These are phyloP conservation scores for Mixornis gularis DNA, from an alignment of 2,113 vertebrate species.

Conservation along the genomic window DNA sequence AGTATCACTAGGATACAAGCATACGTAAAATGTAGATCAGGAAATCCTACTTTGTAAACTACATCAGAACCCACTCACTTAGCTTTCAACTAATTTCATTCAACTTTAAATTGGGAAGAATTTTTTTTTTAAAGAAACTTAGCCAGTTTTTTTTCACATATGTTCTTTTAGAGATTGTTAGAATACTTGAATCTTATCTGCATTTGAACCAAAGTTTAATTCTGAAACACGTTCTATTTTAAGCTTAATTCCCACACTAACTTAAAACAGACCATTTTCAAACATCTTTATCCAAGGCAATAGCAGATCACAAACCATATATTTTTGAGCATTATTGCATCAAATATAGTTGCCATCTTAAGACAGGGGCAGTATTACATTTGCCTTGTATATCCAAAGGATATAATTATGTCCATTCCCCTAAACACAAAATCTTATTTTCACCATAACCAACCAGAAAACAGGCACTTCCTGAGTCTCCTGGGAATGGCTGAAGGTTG, in stretches of 20 bases:
- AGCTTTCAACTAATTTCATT: not conserved
- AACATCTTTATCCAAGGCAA: not conserved
- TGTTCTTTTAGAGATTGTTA: not conserved
- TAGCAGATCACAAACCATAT: not conserved
- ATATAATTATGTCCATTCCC: not conserved
- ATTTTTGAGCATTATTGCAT: not conserved
- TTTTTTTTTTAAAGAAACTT: not conserved
- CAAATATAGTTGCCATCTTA: not conserved
- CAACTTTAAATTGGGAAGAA: not conserved
- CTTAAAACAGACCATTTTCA: not conserved
- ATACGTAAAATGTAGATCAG: not conserved
- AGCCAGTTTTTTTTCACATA: not conserved
- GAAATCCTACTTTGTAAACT: not conserved
- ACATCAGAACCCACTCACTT: not conserved
- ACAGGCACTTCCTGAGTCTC: not conserved
- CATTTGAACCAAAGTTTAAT: not conserved
- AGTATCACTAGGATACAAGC: not conserved
- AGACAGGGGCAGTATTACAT: not conserved
- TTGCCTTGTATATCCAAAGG: not conserved
- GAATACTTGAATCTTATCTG: not conserved
- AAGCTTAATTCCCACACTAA: not conserved
- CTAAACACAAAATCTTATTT: not conserved
- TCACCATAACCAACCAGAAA: not conserved
- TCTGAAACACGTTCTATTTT: not conserved
- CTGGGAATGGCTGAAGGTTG: not conserved